phyloP scores from a whole-genome alignment of 2,888 invertebrate species.

The Sericinus montela region DNA sequence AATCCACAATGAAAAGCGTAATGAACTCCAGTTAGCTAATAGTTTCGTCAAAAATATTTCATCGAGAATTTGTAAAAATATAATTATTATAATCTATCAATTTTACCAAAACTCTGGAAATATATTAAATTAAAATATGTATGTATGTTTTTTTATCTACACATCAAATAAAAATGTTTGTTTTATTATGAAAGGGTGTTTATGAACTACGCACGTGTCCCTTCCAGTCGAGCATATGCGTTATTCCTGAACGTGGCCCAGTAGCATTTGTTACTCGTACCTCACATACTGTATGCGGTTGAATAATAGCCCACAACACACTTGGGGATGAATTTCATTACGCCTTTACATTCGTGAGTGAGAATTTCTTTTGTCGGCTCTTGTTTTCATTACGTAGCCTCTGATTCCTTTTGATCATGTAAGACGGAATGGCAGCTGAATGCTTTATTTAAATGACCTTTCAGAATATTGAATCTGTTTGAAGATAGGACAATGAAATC shows the following conservation, averaged over 20 bases:
- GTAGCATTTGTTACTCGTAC: slow-evolving; percentile 64
- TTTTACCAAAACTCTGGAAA: too few relatives aligned
- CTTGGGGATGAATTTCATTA: slow-evolving; percentile 76
- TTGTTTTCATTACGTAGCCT: slow-evolving; percentile 55
- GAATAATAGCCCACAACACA: slow-evolving; percentile 72
- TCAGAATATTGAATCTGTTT: background rate
- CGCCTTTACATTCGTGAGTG: slow-evolving; percentile 61
- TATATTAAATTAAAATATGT: too few relatives aligned
- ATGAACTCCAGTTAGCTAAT: too few relatives aligned
- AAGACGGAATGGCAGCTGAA: slow-evolving; percentile 26
- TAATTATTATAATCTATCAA: too few relatives aligned
- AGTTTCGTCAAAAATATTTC: too few relatives aligned
- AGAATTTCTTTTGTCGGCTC: slow-evolving; percentile 53
- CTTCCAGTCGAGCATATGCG: slow-evolving; percentile 18
- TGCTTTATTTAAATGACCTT: slow-evolving; percentile 21
- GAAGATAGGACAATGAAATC: too few relatives aligned
- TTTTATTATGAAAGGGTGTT: too few relatives aligned
- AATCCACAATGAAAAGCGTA: too few relatives aligned
- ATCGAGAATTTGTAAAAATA: too few relatives aligned
- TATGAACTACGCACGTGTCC: slow-evolving; percentile 3
- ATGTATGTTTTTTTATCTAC: too few relatives aligned
- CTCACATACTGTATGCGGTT: slow-evolving; percentile 72
- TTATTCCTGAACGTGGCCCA: slow-evolving; percentile 34
- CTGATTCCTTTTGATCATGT: slow-evolving; percentile 41
- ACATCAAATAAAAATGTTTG: too few relatives aligned